Evolutionary conservation across 2,888 invertebrate species (phyloP).

Genomic region (Drosophila atripex): DNA sequence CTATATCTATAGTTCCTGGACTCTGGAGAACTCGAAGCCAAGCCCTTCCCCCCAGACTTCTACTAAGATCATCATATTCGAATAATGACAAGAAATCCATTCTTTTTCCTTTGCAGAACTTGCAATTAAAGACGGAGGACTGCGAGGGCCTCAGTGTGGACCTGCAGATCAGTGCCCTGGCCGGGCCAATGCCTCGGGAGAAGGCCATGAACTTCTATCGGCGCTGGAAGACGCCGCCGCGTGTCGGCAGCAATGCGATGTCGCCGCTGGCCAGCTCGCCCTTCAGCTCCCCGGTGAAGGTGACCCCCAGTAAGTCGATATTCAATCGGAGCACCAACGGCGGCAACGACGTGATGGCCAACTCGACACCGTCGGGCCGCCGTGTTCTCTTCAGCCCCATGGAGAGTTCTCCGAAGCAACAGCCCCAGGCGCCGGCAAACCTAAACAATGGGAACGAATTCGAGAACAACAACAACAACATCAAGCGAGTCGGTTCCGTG

Average conservation of each 20-base stretch:
- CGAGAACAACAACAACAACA: constrained; percentile 61
- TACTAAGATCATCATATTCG: no score
- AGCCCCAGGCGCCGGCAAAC: neutral
- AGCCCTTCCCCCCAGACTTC: no score
- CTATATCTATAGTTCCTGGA: no score
- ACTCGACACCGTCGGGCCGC: constrained; percentile 35
- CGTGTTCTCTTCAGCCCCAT: constrained; percentile 63
- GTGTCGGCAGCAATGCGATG: constrained; percentile 77
- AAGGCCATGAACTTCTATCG: constrained; percentile 89
- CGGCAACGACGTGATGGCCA: neutral
- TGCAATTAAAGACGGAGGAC: constrained; percentile 82
- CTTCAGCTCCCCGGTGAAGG: constrained; percentile 68
- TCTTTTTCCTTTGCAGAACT: constrained; percentile 84
- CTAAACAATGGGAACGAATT: constrained; percentile 13
- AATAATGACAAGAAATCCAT: neutral
- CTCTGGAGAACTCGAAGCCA: neutral
- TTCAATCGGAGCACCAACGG: constrained; percentile 18
- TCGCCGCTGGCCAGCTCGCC: constrained; percentile 67
- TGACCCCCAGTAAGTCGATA: constrained; percentile 46
- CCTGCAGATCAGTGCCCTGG: constrained; percentile 92
- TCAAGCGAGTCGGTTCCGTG: constrained; percentile 19
- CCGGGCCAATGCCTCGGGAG: constrained; percentile 94
- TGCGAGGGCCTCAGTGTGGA: constrained; percentile 88
- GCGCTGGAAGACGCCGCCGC: constrained; percentile 93
- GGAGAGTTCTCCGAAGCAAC: neutral